These are phyloP conservation scores for Erythrolamprus reginae DNA, from an alignment of 2,113 vertebrate species.

Conservation along the genomic window DNA sequence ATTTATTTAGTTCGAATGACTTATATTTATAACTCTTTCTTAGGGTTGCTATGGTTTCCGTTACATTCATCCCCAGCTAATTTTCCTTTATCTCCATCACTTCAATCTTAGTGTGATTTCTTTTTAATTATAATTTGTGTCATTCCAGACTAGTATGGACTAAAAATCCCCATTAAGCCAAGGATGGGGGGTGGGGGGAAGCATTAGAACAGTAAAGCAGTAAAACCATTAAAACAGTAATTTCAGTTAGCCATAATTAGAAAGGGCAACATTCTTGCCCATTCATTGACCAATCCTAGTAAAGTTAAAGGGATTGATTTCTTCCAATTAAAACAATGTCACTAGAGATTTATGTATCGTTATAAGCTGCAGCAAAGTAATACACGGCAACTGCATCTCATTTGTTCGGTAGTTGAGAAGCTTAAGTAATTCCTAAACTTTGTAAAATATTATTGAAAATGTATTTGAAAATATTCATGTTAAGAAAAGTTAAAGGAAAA, in stretches of 20 bases:
- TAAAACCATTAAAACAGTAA: constrained; percentile 37
- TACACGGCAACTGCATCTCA: not conserved
- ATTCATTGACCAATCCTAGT: constrained; percentile 26
- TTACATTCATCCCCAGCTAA: constrained; percentile 7
- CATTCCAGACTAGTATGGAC: constrained; percentile 39
- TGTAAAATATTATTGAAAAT: too few species aligned
- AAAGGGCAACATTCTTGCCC: constrained; percentile 18
- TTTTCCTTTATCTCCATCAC: constrained; percentile 50
- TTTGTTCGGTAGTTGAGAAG: not conserved
- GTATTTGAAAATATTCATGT: too few species aligned
- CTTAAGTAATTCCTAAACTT: too few species aligned
- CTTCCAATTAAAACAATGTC: not conserved
- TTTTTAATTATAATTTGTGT: constrained; percentile 39
- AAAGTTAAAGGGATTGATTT: constrained; percentile 20
- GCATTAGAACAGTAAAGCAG: constrained; percentile 33
- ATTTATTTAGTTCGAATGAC: constrained; percentile 27
- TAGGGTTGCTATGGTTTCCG: constrained; percentile 51
- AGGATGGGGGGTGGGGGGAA: constrained; percentile 38
- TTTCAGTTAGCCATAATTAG: constrained; percentile 47
- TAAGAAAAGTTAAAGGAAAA: too few species aligned
- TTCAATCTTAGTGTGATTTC: constrained; percentile 38
- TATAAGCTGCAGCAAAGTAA: not conserved
- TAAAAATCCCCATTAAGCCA: constrained; percentile 33
- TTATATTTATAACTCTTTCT: constrained; percentile 42
- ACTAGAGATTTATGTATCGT: not conserved